Percentiles rank a stretch among this genome's conserved stretches.
These are phyloP conservation scores for Oreochromis niloticus DNA, from an alignment of 2,113 vertebrate genomes.

Conservation along the genomic window DNA sequence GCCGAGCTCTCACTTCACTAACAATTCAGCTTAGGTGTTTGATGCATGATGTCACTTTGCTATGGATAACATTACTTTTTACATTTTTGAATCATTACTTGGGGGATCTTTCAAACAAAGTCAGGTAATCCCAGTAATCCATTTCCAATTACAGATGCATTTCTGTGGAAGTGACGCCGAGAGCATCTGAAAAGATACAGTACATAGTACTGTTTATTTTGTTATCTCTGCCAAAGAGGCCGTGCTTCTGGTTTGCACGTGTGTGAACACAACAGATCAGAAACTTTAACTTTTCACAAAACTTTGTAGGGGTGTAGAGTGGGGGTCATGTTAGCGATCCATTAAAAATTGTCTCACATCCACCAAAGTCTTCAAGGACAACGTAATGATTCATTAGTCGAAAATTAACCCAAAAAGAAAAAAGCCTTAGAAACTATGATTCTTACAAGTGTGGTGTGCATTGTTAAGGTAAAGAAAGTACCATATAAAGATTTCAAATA, in stretches of 20 bases:
- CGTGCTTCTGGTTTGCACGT: neutral
- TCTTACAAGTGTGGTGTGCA: neutral
- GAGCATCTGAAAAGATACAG: neutral
- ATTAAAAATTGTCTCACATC: neutral
- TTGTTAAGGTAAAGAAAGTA: neutral
- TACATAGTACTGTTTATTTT: accelerated
- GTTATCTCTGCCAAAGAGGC: neutral
- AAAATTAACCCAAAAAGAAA: neutral
- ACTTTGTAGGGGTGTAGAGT: neutral
- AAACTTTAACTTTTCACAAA: neutral
- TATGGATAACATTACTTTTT: neutral
- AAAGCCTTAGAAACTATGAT: neutral
- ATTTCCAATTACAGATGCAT: neutral
- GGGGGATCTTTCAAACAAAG: neutral
- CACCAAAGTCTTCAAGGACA: neutral
- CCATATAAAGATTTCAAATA: neutral
- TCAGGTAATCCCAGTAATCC: neutral
- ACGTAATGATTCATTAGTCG: neutral
- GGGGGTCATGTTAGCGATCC: neutral
- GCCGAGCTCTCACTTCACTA: neutral
- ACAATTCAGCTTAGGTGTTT: neutral
- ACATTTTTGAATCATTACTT: neutral
- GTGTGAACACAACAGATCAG: neutral
- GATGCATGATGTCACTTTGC: neutral
- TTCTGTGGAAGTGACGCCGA: neutral